phyloP scores from a whole-genome alignment of 2,113 vertebrate genomes.

The Urocitellus parryii region DNA sequence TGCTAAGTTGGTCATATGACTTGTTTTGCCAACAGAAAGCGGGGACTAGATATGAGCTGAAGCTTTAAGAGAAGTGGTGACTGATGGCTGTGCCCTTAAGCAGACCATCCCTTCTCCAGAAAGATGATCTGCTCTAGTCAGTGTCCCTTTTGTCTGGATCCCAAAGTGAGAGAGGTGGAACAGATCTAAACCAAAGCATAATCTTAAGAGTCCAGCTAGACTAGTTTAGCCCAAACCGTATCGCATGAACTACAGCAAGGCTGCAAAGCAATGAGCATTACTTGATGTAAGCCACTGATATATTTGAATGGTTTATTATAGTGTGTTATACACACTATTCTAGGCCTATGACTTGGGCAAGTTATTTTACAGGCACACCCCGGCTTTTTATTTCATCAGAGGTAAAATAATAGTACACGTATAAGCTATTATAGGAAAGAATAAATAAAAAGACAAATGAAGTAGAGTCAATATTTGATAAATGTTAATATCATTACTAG shows the following conservation, averaged over 20 bases:
- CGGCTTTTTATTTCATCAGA: background rate
- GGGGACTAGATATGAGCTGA: background rate
- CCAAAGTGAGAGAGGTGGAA: background rate
- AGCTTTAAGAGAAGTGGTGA: background rate
- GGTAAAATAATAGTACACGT: background rate
- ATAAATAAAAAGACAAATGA: background rate
- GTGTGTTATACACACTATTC: background rate
- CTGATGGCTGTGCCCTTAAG: background rate
- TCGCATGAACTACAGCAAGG: background rate
- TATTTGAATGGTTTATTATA: background rate
- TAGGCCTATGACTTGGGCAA: background rate
- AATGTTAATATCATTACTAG: background rate
- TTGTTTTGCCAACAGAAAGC: background rate
- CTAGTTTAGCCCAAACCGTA: background rate
- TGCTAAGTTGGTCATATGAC: fast-evolving
- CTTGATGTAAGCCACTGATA: background rate
- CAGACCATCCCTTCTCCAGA: background rate
- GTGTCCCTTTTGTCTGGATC: background rate
- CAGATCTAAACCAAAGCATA: background rate
- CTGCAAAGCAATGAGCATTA: background rate
- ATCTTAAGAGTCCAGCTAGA: background rate
- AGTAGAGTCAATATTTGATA: background rate
- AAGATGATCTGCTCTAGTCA: fast-evolving
- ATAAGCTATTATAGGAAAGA: background rate
- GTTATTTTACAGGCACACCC: background rate